Evolutionary conservation across 2,113 vertebrate genomes (phyloP).

Genomic region (Anarhynchus alexandrinus): DNA sequence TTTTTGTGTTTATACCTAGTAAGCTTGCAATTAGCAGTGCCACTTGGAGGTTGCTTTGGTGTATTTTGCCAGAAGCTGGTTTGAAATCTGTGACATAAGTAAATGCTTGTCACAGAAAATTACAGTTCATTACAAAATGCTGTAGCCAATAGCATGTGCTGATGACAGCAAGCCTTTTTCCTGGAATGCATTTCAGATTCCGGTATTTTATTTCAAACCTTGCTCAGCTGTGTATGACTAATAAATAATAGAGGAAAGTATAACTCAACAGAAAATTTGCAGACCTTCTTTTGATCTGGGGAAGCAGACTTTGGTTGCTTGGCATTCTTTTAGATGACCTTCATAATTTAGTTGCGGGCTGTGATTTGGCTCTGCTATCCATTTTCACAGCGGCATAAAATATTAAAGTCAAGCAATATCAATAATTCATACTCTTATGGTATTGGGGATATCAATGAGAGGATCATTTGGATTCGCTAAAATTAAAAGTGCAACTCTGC

Average conservation of each 20-base stretch:
- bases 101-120: conserved; percentile 45
- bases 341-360: conserved; percentile 26
- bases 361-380: conserved; percentile 37
- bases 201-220: conserved; percentile 45
- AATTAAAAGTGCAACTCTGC: conserved; percentile 29
- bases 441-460: background rate
- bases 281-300: conserved; percentile 47
- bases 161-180: conserved; percentile 49
- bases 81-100: conserved; percentile 20
- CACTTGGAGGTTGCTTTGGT: background rate
- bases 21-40: conserved; percentile 14
- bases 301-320: conserved; percentile 11
- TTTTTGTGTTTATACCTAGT: conserved; percentile 19
- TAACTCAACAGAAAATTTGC: conserved; percentile 49
- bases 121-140: conserved; percentile 31
- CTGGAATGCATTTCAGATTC: conserved; percentile 44
- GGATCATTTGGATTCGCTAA: conserved; percentile 16
- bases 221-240: conserved; percentile 32
- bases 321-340: conserved; percentile 44
- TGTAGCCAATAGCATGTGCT: conserved; percentile 17
- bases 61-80: conserved; percentile 7
- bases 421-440: conserved; percentile 58
- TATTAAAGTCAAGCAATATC: conserved; percentile 51
- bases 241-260: conserved; percentile 59
- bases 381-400: conserved; percentile 46